phyloP scores from a whole-genome alignment of 2,888 invertebrate species.

The Epinotia demarniana region DNA sequence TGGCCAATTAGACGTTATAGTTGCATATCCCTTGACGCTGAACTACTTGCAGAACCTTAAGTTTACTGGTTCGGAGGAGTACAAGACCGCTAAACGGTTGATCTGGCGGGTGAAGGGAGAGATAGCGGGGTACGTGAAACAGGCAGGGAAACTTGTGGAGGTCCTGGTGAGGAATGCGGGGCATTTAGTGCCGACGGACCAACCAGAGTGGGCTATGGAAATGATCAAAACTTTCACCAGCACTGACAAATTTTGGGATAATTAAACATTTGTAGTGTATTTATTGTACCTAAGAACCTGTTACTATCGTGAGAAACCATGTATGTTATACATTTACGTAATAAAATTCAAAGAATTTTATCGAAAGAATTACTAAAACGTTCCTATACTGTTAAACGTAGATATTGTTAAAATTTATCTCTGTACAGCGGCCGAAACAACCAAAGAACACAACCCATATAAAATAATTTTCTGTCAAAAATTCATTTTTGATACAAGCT shows the following conservation, averaged over 20 bases:
- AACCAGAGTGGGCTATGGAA: slow-evolving; percentile 84
- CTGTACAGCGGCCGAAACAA: no score
- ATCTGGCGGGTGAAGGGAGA: slow-evolving; percentile 85
- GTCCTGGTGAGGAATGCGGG: slow-evolving; percentile 59
- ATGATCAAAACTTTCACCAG: neutral
- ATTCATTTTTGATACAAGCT: no score
- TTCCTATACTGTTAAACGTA: no score
- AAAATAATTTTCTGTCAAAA: no score
- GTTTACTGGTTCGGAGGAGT: slow-evolving; percentile 84
- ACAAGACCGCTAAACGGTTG: slow-evolving; percentile 81
- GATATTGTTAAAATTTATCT: no score
- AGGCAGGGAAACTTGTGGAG: neutral
- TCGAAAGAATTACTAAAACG: no score
- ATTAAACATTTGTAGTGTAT: neutral
- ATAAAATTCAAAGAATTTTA: no score
- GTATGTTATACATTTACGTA: no score
- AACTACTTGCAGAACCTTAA: slow-evolving; percentile 86
- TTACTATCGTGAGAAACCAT: no score
- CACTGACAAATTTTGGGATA: slow-evolving; percentile 55
- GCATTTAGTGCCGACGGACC: slow-evolving; percentile 81
- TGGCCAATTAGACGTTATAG: slow-evolving; percentile 92
- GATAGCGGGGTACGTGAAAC: slow-evolving; percentile 85
- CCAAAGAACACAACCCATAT: no score
- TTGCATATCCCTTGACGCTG: slow-evolving; percentile 90
- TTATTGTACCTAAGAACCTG: neutral